Conservation (phyloP, 2,797 vertebrate genomes). For the Protosalanx chinensis region DNA sequence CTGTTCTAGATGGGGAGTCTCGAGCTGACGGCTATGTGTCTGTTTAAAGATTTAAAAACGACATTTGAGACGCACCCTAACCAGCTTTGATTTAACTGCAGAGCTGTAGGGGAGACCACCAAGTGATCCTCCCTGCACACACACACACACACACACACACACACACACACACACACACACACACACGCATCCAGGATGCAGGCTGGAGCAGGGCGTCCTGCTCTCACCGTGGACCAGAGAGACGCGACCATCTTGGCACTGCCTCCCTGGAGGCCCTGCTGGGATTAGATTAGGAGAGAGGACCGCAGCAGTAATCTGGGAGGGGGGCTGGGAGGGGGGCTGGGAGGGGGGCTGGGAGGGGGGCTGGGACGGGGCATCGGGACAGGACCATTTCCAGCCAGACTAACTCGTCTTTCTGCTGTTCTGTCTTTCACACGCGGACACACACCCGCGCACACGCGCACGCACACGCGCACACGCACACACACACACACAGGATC, state of each 20-base stretch:
- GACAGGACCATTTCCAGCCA: too few relatives aligned
- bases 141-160: constrained; percentile 3
- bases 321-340: background rate
- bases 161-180: constrained; percentile 10
- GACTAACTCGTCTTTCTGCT: too few relatives aligned
- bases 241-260: background rate
- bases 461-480: constrained; percentile 8
- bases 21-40: constrained; percentile 26
- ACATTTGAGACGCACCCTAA: constrained; percentile 21
- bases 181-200: too few relatives aligned
- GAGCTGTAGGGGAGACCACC: background rate
- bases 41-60: constrained; percentile 28
- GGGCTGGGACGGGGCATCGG: background rate
- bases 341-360: background rate
- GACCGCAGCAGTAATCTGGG: constrained; percentile 13
- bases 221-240: constrained; percentile 6
- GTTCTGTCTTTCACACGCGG: too few relatives aligned
- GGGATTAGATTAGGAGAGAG: background rate
- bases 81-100: constrained; percentile 1
- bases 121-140: background rate
- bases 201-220: constrained; percentile 8
- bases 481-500: constrained; percentile 22
- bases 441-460: constrained; percentile 16
- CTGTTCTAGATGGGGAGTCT: constrained; percentile 19
- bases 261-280: background rate